Conservation (phyloP, 2,113 vertebrate species). For the Aegithalos caudatus region DNA sequence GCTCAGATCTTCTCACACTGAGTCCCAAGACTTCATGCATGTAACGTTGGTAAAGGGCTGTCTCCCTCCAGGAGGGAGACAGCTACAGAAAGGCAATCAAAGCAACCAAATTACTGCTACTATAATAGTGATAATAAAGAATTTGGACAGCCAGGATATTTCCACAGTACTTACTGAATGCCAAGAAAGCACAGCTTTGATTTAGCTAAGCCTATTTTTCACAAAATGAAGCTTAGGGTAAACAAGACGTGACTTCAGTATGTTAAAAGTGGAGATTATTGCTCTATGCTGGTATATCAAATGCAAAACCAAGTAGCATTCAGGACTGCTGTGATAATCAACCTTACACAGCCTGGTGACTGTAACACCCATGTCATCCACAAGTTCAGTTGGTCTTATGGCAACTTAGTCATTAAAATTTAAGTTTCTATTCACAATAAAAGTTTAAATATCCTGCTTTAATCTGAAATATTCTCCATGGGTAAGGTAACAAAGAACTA, state of each 20-base stretch:
- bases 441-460: not conserved
- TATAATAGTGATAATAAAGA: not conserved
- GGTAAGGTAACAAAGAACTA: not conserved
- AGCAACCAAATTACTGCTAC: not conserved
- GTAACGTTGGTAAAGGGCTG: not conserved
- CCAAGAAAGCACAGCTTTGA: not conserved
- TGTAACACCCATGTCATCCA: not conserved
- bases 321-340: not conserved
- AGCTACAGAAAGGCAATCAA: not conserved
- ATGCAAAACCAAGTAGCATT: not conserved
- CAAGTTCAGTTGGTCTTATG: not conserved
- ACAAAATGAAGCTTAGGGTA: constrained; percentile 1
- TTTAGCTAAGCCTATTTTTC: not conserved
- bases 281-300: not conserved
- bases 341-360: not conserved
- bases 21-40: not conserved
- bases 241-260: not conserved
- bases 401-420: not conserved
- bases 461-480: not conserved
- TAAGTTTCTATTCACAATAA: not conserved
- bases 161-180: not conserved
- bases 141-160: not conserved
- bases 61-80: not conserved
- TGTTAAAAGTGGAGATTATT: not conserved
- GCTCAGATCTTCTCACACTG: not conserved